A percentile compares a stretch with the other conserved stretches of the same genome.
phyloP scores from a whole-genome alignment of 1,140 invertebrate species.

The Formica exsecta region DNA sequence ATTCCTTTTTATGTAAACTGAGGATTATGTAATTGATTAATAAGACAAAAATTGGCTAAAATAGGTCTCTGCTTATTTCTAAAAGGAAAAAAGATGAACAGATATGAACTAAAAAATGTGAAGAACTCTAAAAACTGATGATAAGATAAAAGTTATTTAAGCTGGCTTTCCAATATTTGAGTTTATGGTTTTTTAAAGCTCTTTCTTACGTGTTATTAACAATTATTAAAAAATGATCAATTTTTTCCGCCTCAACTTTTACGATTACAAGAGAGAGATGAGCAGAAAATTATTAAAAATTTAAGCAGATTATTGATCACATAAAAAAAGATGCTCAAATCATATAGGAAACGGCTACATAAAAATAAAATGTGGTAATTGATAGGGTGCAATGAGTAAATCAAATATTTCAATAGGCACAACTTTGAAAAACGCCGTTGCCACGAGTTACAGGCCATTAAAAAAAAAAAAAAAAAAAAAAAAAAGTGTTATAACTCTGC shows the following conservation, averaged over 20 bases:
- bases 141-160: constrained; percentile 7
- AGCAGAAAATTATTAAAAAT: background rate
- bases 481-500: no score
- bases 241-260: background rate
- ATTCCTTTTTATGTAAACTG: background rate
- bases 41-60: background rate
- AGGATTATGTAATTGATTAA: background rate
- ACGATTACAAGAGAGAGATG: background rate
- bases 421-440: no score
- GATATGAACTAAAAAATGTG: background rate
- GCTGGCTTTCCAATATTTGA: background rate
- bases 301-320: background rate
- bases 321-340: background rate
- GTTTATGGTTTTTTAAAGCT: background rate
- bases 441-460: no score
- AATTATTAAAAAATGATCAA: background rate
- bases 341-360: no score
- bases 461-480: no score
- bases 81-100: background rate
- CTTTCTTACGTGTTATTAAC: background rate
- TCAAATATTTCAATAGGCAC: no score
- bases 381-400: no score
- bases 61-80: background rate
- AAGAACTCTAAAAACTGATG: background rate
- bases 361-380: no score